Evolutionary conservation across 2,113 vertebrate species (phyloP).

Genomic region (Rhinoderma darwinii): DNA sequence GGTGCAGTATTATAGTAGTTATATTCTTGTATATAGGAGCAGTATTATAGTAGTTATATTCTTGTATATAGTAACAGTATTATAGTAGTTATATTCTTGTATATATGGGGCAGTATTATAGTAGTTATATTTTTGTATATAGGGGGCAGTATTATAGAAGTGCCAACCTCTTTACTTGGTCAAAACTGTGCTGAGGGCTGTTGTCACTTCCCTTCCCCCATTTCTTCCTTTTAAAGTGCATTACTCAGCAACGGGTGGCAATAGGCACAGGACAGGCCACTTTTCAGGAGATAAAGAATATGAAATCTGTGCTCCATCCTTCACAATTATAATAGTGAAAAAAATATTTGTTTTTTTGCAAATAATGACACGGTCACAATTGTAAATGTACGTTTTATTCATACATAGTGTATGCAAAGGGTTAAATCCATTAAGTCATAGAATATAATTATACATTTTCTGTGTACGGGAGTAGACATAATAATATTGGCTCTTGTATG

Average conservation of each 20-base stretch:
- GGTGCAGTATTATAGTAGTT: not conserved
- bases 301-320: too few relatives aligned
- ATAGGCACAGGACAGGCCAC: too few relatives aligned
- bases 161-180: too few relatives aligned
- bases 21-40: not conserved
- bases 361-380: too few relatives aligned
- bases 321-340: too few relatives aligned
- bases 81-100: not conserved
- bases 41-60: constrained; percentile 5
- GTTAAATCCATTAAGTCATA: not conserved
- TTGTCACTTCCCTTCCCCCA: too few relatives aligned
- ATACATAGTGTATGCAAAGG: not conserved
- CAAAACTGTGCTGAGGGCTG: too few relatives aligned
- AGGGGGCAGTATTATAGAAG: too few relatives aligned
- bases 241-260: too few relatives aligned
- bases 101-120: not conserved
- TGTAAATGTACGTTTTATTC: not conserved
- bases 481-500: not conserved
- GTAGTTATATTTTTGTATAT: not conserved
- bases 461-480: not conserved
- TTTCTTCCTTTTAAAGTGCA: too few relatives aligned
- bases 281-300: too few relatives aligned
- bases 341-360: too few relatives aligned
- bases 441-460: not conserved
- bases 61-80: not conserved